phyloP scores from a whole-genome alignment of 2,113 vertebrate species.

The Callipepla californica region DNA sequence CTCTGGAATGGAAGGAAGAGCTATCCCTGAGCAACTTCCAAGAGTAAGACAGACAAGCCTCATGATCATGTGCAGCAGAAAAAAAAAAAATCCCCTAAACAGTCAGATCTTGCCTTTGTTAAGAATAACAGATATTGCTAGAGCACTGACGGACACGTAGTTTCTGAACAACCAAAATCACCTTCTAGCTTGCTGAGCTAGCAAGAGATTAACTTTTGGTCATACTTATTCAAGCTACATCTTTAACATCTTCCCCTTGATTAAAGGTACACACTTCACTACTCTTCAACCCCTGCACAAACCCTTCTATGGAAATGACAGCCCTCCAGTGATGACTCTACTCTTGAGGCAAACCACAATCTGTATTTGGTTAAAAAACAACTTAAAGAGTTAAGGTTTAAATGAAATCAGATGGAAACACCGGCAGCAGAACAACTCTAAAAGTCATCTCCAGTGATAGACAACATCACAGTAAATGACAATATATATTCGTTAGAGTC shows the following conservation, averaged over 20 bases:
- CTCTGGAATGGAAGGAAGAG: neutral
- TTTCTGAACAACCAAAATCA: neutral
- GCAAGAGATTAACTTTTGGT: neutral
- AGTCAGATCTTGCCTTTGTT: neutral
- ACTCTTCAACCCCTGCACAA: neutral
- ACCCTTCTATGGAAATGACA: neutral
- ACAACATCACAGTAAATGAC: neutral
- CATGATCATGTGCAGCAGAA: rapidly evolving
- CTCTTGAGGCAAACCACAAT: neutral
- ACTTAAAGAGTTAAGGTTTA: neutral
- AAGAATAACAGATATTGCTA: neutral
- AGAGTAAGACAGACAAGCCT: neutral
- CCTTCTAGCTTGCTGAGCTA: neutral
- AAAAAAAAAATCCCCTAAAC: neutral
- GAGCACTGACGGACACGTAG: neutral
- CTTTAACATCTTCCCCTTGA: neutral
- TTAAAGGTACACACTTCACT: neutral
- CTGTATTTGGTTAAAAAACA: neutral
- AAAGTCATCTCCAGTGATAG: neutral
- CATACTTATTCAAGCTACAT: neutral
- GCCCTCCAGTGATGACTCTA: neutral
- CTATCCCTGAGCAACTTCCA: neutral
- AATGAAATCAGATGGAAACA: neutral
- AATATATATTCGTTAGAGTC: neutral
- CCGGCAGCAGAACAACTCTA: neutral